Percentiles rank a stretch among this genome's conserved stretches.
Evolutionary conservation across 2,888 invertebrate genomes (phyloP).

Genomic region (Andricus curvator): DNA sequence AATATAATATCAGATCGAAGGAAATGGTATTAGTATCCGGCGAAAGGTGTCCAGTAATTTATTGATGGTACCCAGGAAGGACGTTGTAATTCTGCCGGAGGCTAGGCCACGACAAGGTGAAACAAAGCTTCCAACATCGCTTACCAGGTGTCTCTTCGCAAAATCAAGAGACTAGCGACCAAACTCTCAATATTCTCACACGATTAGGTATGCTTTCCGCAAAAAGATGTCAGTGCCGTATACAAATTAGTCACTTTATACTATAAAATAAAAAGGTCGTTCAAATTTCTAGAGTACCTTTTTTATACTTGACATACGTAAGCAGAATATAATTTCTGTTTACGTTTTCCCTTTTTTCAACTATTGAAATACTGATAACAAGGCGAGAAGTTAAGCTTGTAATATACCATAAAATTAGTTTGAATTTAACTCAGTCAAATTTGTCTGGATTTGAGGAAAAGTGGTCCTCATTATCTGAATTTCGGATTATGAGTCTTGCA

Average conservation of each 20-base stretch:
- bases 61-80: slow-evolving; percentile 43
- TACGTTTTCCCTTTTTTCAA: too few relatives aligned
- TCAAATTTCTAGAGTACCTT: neutral
- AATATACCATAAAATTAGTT: too few relatives aligned
- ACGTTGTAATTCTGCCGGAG: slow-evolving; percentile 64
- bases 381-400: too few relatives aligned
- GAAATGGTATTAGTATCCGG: neutral
- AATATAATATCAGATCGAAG: neutral
- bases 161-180: slow-evolving; percentile 18
- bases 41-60: slow-evolving; percentile 12
- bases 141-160: slow-evolving; percentile 67
- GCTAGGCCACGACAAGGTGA: slow-evolving; percentile 78
- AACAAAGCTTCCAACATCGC: slow-evolving; percentile 60
- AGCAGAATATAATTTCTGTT: too few relatives aligned
- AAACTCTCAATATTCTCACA: slow-evolving; percentile 9
- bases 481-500: too few relatives aligned
- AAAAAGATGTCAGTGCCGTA: slow-evolving; percentile 34
- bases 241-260: neutral
- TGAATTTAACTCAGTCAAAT: too few relatives aligned
- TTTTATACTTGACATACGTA: neutral
- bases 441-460: too few relatives aligned
- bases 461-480: too few relatives aligned
- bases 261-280: neutral
- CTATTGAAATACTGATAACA: too few relatives aligned
- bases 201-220: slow-evolving; percentile 30